Conservation (phyloP, 1,140 invertebrate species). For the Notospermus geniculatus region DNA sequence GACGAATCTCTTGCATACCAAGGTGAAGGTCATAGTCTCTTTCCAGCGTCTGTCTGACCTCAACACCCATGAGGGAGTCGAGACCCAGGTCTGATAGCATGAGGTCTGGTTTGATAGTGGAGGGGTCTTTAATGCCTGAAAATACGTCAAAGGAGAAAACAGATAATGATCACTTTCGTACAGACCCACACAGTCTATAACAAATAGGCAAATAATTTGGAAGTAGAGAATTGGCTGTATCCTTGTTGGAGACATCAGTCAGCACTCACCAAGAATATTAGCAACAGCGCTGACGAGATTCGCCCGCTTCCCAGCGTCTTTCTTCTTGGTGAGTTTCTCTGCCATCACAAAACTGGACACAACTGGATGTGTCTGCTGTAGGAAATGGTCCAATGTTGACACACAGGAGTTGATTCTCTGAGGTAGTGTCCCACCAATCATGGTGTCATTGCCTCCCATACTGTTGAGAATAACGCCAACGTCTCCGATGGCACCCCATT, state of each 20-base stretch:
- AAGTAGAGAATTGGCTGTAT: too few relatives aligned
- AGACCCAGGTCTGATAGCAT: conserved; percentile 90
- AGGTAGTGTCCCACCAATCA: conserved; percentile 87
- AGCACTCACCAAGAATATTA: conserved; percentile 54
- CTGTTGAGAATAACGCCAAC: conserved; percentile 87
- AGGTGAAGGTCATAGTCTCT: conserved; percentile 85
- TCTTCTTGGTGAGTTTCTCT: conserved; percentile 61
- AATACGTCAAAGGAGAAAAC: neutral
- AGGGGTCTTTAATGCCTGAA: conserved; percentile 74
- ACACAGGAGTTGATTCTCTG: conserved; percentile 89
- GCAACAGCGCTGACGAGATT: conserved; percentile 48
- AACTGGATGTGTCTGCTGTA: conserved; percentile 83
- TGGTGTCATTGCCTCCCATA: conserved; percentile 85
- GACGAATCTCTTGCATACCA: conserved; percentile 84
- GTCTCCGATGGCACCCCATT: conserved; percentile 97
- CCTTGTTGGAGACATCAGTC: too few relatives aligned
- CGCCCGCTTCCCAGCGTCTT: conserved; percentile 17
- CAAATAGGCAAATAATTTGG: too few relatives aligned
- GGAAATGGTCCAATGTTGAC: conserved; percentile 78
- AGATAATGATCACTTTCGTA: too few relatives aligned
- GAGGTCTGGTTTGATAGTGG: conserved; percentile 69
- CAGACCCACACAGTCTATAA: too few relatives aligned
- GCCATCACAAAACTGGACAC: conserved; percentile 78
- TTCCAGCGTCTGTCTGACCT: conserved; percentile 95
- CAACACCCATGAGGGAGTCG: conserved; percentile 97